Base-by-base conservation (phyloP, 2,797 vertebrate genomes). In the Catamblyrhynchus diadema region DNA sequence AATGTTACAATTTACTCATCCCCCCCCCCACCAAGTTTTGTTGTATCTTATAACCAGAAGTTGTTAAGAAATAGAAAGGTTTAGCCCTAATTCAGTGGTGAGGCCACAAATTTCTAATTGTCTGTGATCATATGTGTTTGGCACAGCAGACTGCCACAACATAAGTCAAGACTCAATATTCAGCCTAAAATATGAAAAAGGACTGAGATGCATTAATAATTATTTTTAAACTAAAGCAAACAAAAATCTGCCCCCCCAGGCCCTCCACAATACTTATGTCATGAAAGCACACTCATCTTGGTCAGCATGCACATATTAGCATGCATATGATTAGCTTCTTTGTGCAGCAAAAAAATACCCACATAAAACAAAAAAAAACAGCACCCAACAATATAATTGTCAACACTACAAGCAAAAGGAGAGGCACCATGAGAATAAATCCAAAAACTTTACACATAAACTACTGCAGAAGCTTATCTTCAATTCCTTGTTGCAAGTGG, bases 391-490 rank as follows among this genome's bases (percentile, higher is more conserved):
- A 28, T 30, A 0, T 54, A 61, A 80, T 80, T 91, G 57, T 78
- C 57, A 91, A 77, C 37, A 44, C 6, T n/a, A 51, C 39, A 91
- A 87, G 44, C 22, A 93, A 80, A 91, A 95, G 27, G 30, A 90
- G 67, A 80, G 24, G 22, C 45, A 82, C 5, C 8, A 74, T 14
- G 50, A 89, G 86, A 93, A 94, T 59, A 93, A 81, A 91, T 47
- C 22, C 0, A 0, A 91, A 87, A 93, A 81, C 57, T 91, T 92
- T 86, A 88, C 85, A 86, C 83, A 88, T 92, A 94, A 90, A 83
- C 90, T 83, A 88, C 82, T 35, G 28, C 62, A 95, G 82, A 94
- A 96, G 79, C 88, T 93, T 93, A 95, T 94, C 93, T 94, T 47
- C 91, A 88, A 95, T 81, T 80, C 62, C 81, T 66, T 9, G 5